Evolutionary conservation across 2,888 invertebrate genomes (phyloP).

Genomic region (Archips crataeganus): DNA sequence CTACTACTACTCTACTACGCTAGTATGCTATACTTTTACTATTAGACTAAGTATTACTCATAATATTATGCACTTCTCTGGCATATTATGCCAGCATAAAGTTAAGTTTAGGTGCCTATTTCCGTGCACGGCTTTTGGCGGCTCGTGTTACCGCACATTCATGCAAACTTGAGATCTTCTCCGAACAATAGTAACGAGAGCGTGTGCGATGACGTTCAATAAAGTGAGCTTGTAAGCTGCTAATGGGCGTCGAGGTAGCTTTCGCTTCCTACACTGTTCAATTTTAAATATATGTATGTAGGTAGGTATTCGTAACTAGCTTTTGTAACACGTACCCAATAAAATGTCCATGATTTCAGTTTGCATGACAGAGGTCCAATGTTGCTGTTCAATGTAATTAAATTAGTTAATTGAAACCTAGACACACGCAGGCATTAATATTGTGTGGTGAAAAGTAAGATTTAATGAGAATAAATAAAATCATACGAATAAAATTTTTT

Average conservation of each 20-base stretch:
- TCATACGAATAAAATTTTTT: no score
- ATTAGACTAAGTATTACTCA: no score
- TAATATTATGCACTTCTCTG: no score
- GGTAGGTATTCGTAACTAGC: not conserved
- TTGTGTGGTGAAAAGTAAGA: no score
- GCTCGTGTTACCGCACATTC: not conserved
- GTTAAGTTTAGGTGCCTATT: not conserved
- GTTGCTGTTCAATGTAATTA: no score
- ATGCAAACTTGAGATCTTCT: constrained; percentile 1
- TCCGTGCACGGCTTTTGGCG: not conserved
- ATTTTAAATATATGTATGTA: not conserved
- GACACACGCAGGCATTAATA: no score
- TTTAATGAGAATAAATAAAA: no score
- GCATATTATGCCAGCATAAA: no score
- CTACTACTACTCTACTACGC: no score
- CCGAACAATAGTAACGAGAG: not conserved
- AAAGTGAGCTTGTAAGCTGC: constrained; percentile 41
- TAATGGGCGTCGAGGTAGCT: constrained; percentile 32
- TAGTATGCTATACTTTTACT: no score
- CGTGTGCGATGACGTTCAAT: constrained; percentile 17
- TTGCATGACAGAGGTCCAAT: no score
- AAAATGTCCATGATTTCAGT: not conserved
- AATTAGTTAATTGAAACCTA: no score
- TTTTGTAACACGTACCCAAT: not conserved
- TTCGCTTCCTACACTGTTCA: not conserved